phyloP scores from a whole-genome alignment of 2,797 vertebrate genomes.

The Sebastolobus alascanus region DNA sequence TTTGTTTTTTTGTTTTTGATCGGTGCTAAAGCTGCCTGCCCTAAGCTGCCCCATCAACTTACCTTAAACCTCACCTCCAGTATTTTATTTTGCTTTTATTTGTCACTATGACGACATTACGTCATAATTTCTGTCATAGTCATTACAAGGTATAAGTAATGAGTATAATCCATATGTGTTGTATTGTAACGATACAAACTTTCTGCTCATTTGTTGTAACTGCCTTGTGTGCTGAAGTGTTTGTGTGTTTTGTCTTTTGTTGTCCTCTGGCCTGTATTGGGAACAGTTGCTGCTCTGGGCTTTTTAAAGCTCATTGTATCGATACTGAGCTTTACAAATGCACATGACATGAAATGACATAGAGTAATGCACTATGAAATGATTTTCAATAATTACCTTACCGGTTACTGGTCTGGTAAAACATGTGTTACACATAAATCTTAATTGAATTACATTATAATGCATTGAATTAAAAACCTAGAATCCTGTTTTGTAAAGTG shows the following conservation, averaged over 20 bases:
- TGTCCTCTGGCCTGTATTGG: neutral
- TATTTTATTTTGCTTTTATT: neutral
- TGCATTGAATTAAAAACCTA: slow-evolving; percentile 16
- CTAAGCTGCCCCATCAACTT: neutral
- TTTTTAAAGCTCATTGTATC: slow-evolving; percentile 8
- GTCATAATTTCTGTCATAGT: neutral
- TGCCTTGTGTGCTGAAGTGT: neutral
- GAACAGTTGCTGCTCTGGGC: neutral
- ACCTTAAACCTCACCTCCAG: neutral
- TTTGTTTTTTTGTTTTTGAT: slow-evolving; percentile 10
- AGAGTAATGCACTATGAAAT: slow-evolving; percentile 10
- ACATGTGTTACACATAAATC: slow-evolving; percentile 3
- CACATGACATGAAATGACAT: neutral
- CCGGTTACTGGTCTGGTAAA: neutral
- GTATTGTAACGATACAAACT: neutral
- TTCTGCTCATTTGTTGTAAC: neutral
- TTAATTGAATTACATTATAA: slow-evolving; percentile 1
- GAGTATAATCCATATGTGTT: neutral
- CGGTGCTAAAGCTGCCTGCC: slow-evolving; percentile 8
- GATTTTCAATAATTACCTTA: slow-evolving; percentile 9
- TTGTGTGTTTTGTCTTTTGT: neutral
- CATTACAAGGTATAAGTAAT: neutral
- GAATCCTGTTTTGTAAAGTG: neutral
- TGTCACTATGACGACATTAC: neutral
- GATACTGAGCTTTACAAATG: slow-evolving; percentile 17